These are phyloP conservation scores for Halictus quadricinctus DNA, from an alignment of 2,888 invertebrate genomes.

Conservation along the genomic window DNA sequence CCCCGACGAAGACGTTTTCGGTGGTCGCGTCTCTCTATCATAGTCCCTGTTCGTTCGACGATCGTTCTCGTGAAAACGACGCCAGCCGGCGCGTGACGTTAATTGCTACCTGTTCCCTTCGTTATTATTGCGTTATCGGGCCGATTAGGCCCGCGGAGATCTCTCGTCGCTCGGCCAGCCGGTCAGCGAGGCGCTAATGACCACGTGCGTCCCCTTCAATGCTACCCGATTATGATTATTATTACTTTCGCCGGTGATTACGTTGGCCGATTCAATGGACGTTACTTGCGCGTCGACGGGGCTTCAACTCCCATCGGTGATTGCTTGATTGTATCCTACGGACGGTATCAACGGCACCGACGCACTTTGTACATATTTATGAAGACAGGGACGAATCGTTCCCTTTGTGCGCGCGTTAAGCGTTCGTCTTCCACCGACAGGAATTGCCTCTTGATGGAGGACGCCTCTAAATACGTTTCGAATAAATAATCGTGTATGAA, in stretches of 20 bases:
- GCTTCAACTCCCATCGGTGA: conserved; percentile 2
- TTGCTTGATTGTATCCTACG: conserved; percentile 19
- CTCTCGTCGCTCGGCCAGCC: conserved; percentile 24
- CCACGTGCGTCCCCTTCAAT: conserved; percentile 39
- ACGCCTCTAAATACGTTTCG: not conserved
- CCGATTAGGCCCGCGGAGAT: conserved; percentile 32
- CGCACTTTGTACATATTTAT: conserved; percentile 21
- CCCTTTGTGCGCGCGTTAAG: conserved; percentile 25
- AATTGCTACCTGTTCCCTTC: conserved; percentile 45
- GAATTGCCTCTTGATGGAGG: not conserved
- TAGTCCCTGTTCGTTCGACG: conserved; percentile 14
- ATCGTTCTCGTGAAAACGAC: conserved; percentile 13
- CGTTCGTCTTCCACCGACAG: conserved; percentile 12
- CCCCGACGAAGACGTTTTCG: conserved; percentile 66
- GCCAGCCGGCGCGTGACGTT: conserved; percentile 35
- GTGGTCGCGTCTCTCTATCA: conserved; percentile 45
- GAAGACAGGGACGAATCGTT: conserved; percentile 12
- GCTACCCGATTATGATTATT: conserved; percentile 48
- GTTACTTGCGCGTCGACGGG: not conserved
- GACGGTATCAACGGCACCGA: not conserved
- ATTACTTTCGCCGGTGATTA: conserved; percentile 36
- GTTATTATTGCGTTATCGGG: conserved; percentile 46
- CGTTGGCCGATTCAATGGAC: conserved; percentile 19
- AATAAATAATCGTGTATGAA: conserved; percentile 13
- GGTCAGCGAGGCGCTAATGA: conserved; percentile 29